phyloP scores from a whole-genome alignment of 2,888 invertebrate genomes.

The Pomacea canaliculata region DNA sequence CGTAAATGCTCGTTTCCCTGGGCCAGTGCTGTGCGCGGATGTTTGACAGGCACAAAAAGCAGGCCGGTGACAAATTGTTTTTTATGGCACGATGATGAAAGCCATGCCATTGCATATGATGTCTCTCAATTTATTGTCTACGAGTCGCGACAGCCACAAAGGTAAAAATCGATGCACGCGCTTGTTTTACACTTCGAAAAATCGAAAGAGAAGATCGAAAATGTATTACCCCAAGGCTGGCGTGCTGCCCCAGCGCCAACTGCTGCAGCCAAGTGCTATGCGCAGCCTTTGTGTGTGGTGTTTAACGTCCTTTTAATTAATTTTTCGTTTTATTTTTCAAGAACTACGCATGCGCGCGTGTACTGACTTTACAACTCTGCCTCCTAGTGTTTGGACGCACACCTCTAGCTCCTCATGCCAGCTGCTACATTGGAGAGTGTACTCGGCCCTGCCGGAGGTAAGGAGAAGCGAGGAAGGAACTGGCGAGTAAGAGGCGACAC shows the following conservation, averaged over 20 bases:
- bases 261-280: background rate
- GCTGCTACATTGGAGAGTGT: too few species aligned
- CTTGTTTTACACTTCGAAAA: constrained; percentile 5
- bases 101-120: constrained; percentile 12
- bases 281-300: too few species aligned
- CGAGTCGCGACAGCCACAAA: constrained; percentile 15
- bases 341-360: too few species aligned
- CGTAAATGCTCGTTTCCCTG: too few species aligned
- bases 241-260: background rate
- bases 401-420: too few species aligned
- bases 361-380: too few species aligned
- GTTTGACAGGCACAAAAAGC: background rate
- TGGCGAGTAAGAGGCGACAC: too few species aligned
- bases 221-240: background rate
- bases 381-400: too few species aligned
- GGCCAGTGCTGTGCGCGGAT: background rate
- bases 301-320: too few species aligned
- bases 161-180: constrained; percentile 14
- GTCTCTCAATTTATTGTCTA: constrained; percentile 25
- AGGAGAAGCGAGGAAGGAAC: too few species aligned
- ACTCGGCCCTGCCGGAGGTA: too few species aligned
- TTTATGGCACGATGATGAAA: constrained; percentile 19
- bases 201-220: background rate
- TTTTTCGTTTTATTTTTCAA: too few species aligned
- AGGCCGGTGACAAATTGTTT: constrained; percentile 16